Base-by-base conservation (phyloP, 2,797 vertebrate species). In the Siniperca scherzeri region DNA sequence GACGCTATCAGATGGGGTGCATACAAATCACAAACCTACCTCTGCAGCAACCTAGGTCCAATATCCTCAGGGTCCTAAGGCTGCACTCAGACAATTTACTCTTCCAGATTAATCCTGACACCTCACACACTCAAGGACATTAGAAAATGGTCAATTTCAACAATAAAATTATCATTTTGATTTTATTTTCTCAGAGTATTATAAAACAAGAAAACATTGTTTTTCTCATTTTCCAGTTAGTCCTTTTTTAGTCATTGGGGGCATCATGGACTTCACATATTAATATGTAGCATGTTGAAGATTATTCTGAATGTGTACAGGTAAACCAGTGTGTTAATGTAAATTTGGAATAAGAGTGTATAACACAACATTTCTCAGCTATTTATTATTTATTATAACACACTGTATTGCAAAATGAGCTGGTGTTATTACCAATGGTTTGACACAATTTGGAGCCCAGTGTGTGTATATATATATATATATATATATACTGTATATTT, bases 1-100 rank as follows among this genome's bases (percentile, higher is more conserved):
- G 92, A 89, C 86, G 87, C 92, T 91, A 94, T 94, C 93, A 93
- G 94, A 92, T 94, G 92, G 93, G 88, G 86, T 87, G 94, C 84
- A 95, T 94, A 95, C 94, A 94, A 94, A 96, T 94, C 92, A 93
- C 92, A 93, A 87, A 86, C 86, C 91, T 91, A 93, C 88, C 93
- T 93, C 94, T 94, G 94, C 94, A 93, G 91, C 91, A 93, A 90
- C 88, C 88, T 83, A 80, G 83, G 89, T 93, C 91, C 87, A 91
- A 89, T 93, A 92, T 93, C 94, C 95, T 92, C 94, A 89, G 94
- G 95, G 95, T 96, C 94, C 95, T 95, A 95, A 95, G 88, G 94
- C 94, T 94, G 91, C 92, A 88, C 86, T 75, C 90, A 80, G 64
- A 84, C 82, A 77, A 70, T 83, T 86, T 81, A 82, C 81, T 88